Percentiles rank a stretch among this genome's conserved stretches.
phyloP scores from a whole-genome alignment of 2,113 vertebrate genomes.

The Plotosus lineatus region DNA sequence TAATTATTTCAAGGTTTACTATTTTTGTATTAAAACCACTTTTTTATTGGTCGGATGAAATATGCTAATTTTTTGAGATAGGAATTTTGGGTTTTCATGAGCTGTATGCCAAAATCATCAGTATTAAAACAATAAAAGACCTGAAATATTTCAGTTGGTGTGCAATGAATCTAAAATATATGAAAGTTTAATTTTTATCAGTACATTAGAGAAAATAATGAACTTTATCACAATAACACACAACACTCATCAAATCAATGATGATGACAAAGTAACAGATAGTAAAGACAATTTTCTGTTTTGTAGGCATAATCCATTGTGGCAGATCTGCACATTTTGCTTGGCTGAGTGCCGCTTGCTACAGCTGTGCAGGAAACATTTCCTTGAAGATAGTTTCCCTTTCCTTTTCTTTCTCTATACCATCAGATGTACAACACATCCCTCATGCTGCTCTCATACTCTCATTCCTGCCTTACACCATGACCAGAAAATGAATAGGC shows the following conservation, averaged over 20 bases:
- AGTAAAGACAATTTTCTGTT: conserved; percentile 44
- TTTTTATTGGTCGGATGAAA: no score
- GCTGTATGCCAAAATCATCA: no score
- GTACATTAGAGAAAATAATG: no score
- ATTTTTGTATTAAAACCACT: no score
- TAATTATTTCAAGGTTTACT: no score
- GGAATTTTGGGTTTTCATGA: no score
- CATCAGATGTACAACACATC: conserved; percentile 39
- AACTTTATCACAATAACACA: no score
- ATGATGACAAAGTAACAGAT: conserved; percentile 49
- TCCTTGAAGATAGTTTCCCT: conserved; percentile 34
- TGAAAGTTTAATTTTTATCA: no score
- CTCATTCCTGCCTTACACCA: conserved; percentile 24
- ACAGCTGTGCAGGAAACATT: conserved; percentile 57
- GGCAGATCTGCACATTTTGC: conserved; percentile 51
- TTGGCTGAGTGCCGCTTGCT: conserved; percentile 41
- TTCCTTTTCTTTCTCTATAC: conserved; percentile 39
- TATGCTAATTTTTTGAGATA: no score
- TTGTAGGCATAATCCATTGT: conserved; percentile 50
- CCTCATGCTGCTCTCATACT: conserved; percentile 27
- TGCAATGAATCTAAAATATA: no score
- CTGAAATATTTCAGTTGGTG: no score
- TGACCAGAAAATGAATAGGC: conserved; percentile 47
- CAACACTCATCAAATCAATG: conserved; percentile 53
- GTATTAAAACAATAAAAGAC: no score